A percentile compares a stretch with the other conserved stretches of the same genome.
phyloP scores from a whole-genome alignment of 2,888 invertebrate genomes.

The Drymonia ruficornis region DNA sequence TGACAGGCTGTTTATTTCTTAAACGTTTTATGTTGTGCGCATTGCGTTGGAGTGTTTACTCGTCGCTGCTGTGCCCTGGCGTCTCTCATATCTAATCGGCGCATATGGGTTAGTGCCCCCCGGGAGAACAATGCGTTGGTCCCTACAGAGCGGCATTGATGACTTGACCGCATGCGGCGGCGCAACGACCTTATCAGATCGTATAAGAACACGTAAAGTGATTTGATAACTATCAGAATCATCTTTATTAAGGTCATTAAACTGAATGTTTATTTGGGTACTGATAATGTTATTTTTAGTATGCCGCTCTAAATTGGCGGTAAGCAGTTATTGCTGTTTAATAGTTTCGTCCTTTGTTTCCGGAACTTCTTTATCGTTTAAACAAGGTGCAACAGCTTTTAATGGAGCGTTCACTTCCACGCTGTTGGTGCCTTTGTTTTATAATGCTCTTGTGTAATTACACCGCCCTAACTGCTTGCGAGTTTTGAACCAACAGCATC shows the following conservation, averaged over 20 bases:
- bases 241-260: conserved; percentile 14
- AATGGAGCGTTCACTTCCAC: conserved; percentile 9
- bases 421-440: conserved; percentile 1
- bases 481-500: neutral
- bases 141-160: conserved; percentile 46
- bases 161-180: conserved; percentile 27
- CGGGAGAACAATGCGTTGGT: conserved; percentile 83
- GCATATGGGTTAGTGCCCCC: conserved; percentile 82
- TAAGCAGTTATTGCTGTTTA: conserved; percentile 5
- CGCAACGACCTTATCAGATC: conserved; percentile 31
- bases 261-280: conserved; percentile 12
- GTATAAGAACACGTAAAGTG: conserved; percentile 13
- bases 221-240: conserved; percentile 22
- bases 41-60: conserved; percentile 56
- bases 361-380: conserved; percentile 19
- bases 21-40: conserved; percentile 34
- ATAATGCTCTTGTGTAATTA: conserved; percentile 4
- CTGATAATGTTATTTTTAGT: neutral
- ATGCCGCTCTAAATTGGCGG: neutral
- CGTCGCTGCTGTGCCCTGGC: conserved; percentile 47
- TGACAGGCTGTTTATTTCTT: conserved; percentile 29
- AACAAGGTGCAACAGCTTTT: conserved; percentile 8
- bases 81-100: conserved; percentile 76
- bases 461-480: neutral
- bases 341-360: conserved; percentile 21